Evolutionary conservation across 2,113 vertebrate genomes (phyloP), one percentile per base, ranked within the genome.

Genomic region (Oncorhynchus kisutch): DNA sequence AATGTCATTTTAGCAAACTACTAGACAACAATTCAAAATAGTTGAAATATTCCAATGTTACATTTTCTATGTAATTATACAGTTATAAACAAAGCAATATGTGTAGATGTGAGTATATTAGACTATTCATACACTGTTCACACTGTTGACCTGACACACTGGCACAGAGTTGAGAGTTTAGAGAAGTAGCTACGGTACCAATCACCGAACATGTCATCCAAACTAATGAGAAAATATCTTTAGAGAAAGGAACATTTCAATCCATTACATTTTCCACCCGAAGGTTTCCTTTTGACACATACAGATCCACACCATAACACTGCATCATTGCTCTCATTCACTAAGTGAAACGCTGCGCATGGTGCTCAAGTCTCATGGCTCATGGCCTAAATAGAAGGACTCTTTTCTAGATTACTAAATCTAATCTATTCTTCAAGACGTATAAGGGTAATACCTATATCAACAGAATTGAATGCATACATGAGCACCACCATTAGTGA

Each of bases 111-210:
- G 9, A 45, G 39, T 12, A 45, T 45, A 2, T 45, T 45, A 45
- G 39, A 45, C 39, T 45, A 4, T 20, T 11, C 39, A 3, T 11
- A 82, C 66, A 75, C 72, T 77, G 78, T 74, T 64, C 70, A 69
- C 72, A 59, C 78, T 34, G 66, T 18, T 78, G 77, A 74, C 73
- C 66, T 34, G 69, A 68, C 51, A 54, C 51, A 13, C n/a, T 62
- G 59, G 59, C n/a, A 16, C 51, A 54, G 51, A 14, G 51, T 18
- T 18, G 13, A 54, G 39, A 54, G 51, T 54, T 54, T 14, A 16
- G 16, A 54, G n/a, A 16, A 62, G 59, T 62, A 45, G 39, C 39
- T 62, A 25, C 66, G 67, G 85, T 84, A 84, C 85, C 84, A 85
- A 79, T 69, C 82, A 74, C 76, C 60, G 9, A 45, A 45, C 39